These are phyloP conservation scores for Cantharis lateralis DNA, from an alignment of 2,888 invertebrate genomes.

Conservation along the genomic window DNA sequence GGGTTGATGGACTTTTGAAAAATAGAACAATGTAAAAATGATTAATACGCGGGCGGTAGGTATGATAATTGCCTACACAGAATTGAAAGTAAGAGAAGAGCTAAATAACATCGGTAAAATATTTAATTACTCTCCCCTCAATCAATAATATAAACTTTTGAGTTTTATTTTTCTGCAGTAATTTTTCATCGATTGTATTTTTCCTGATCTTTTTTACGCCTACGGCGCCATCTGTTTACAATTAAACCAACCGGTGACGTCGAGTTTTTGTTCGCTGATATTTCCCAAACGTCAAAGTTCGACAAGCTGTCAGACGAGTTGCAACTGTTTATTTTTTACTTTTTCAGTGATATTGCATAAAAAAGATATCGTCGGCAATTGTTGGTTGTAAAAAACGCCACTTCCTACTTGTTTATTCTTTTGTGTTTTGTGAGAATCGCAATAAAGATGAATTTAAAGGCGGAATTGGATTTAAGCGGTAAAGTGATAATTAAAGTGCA, in stretches of 20 bases:
- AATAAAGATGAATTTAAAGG: constrained; percentile 18
- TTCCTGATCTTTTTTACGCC: too few species aligned
- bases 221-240: neutral
- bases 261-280: neutral
- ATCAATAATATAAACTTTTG: too few species aligned
- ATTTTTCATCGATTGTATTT: too few species aligned
- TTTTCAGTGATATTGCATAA: neutral
- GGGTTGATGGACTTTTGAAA: too few species aligned
- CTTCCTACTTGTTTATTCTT: neutral
- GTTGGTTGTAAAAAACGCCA: neutral
- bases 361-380: neutral
- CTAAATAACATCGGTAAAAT: too few species aligned
- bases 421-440: neutral
- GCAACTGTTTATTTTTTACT: neutral
- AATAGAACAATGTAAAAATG: too few species aligned
- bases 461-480: constrained; percentile 54
- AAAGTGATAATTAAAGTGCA: constrained; percentile 63
- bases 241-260: neutral
- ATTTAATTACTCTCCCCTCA: too few species aligned
- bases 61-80: too few species aligned
- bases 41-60: too few species aligned
- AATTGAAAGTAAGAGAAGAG: too few species aligned
- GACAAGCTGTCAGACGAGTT: neutral
- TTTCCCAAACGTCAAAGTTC: neutral
- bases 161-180: too few species aligned